Conservation (phyloP, 2,888 invertebrate species). For the Ornithoptera alexandrae region DNA sequence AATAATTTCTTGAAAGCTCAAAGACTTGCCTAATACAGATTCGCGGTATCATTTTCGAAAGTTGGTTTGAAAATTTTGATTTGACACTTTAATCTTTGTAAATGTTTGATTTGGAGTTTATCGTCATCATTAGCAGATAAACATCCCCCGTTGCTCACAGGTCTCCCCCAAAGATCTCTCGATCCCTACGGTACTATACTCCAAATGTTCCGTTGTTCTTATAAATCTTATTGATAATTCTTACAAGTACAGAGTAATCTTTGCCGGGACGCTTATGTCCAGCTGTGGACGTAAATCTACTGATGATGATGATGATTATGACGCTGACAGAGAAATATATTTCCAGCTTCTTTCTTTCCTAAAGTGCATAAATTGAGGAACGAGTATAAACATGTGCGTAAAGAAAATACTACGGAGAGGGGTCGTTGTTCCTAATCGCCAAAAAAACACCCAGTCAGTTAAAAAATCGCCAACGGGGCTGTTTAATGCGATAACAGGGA, state of each 20-base stretch:
- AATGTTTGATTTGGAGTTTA: background rate
- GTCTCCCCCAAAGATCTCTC: too few species aligned
- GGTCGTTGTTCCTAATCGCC: background rate
- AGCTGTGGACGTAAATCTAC: too few species aligned
- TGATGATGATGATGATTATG: too few species aligned
- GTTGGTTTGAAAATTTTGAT: background rate
- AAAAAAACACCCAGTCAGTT: constrained; percentile 1
- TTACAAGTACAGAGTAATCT: too few species aligned
- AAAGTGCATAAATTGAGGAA: background rate
- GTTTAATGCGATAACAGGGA: constrained; percentile 13
- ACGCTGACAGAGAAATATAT: too few species aligned
- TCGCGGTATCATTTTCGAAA: background rate
- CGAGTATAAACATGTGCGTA: background rate
- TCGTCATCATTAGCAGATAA: background rate
- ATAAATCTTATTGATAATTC: too few species aligned
- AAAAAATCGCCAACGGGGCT: constrained; percentile 1
- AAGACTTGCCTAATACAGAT: background rate
- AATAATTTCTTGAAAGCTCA: background rate
- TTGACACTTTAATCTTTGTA: background rate
- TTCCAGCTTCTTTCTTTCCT: too few species aligned
- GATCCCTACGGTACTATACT: too few species aligned
- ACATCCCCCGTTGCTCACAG: background rate
- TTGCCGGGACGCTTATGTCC: too few species aligned
- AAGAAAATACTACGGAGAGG: background rate
- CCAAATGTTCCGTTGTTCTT: too few species aligned